Conservation (phyloP, 2,888 invertebrate species). For the Temnothorax rugatulus region DNA sequence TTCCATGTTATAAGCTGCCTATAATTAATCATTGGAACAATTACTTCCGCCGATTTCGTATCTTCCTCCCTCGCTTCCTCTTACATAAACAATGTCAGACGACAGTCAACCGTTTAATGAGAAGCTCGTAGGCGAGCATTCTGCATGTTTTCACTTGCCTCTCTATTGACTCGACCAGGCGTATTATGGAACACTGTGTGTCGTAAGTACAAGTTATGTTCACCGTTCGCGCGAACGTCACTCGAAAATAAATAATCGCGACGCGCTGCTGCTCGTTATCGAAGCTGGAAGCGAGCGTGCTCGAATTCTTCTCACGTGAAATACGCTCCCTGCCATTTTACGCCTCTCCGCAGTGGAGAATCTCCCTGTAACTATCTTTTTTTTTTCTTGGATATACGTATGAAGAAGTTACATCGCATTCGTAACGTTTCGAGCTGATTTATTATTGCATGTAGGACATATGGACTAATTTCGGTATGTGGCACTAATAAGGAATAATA, state of each 20-base stretch:
- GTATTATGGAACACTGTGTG: slow-evolving; percentile 70
- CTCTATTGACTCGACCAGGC: slow-evolving; percentile 53
- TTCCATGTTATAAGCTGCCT: slow-evolving; percentile 29
- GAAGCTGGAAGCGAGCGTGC: slow-evolving; percentile 36
- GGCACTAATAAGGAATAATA: slow-evolving; percentile 30
- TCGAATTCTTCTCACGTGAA: slow-evolving; percentile 7
- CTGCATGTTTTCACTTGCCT: slow-evolving; percentile 28
- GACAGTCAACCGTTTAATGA: slow-evolving; percentile 26
- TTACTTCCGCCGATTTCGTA: slow-evolving; percentile 9
- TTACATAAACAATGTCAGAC: slow-evolving; percentile 25
- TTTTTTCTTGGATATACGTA: background rate
- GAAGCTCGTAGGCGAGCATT: slow-evolving; percentile 27
- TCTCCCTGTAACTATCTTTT: background rate
- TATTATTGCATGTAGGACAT: background rate
- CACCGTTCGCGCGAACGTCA: slow-evolving; percentile 26
- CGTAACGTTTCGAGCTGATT: slow-evolving; percentile 12
- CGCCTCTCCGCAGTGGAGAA: slow-evolving; percentile 8
- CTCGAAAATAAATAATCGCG: slow-evolving; percentile 49
- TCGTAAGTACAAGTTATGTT: slow-evolving; percentile 69
- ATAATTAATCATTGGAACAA: slow-evolving; percentile 18
- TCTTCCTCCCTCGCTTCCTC: slow-evolving; percentile 10
- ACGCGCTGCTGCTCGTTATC: slow-evolving; percentile 36
- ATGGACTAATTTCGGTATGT: slow-evolving; percentile 18
- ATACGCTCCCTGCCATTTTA: slow-evolving; percentile 27
- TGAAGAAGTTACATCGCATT: slow-evolving; percentile 30